Evolutionary conservation across 2,888 invertebrate species (phyloP), one percentile per base, ranked within the genome.

Genomic region (Ennomos quercinarius): DNA sequence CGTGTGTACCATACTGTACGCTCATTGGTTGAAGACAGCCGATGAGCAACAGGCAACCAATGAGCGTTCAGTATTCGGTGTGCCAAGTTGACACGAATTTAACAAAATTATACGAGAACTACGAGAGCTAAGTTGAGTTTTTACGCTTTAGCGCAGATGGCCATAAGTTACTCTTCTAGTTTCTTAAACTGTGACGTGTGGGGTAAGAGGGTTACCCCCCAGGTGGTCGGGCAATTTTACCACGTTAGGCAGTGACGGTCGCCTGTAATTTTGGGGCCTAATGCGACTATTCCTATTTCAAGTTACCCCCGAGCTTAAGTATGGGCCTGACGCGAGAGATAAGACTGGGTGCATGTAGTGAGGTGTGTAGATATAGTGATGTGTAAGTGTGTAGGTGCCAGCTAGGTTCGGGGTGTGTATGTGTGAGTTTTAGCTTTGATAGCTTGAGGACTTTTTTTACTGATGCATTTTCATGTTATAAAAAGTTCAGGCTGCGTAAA

Each of bases 281-380:
- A 92, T 92, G 91, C 91, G 89, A 87, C 92, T 89, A 91, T 91
- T 90, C 89, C 91, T 91, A 91, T 91, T 91, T 91, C 84, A 86
- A 90, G 85, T 80, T 84, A 87, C 90, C 90, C 86, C 82, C 81
- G 76, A 78, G 84, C 83, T 88, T 89, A 89, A 90, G 86, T 81
- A 84, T 82, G 82, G 81, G 87, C 84, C 87, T 89, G 90, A 79
- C 83, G 81, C 78, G 75, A 62, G 79, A 89, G 91, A 91, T 91
- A 91, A 91, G 82, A 71, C 65, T 68, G 52, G 12, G 46, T 60
- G 34, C 42, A 35, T 27, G 47, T 45, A 43, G 41, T 41, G 41
- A 50, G 35, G 41, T 35, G 38, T 10, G 8, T 41, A 10, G 1
- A 27, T 2, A 27, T 27, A 27, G 2, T 4, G 35, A 1, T 27